Conservation (phyloP, 2,888 invertebrate genomes). For the Cheilosia impressa region DNA sequence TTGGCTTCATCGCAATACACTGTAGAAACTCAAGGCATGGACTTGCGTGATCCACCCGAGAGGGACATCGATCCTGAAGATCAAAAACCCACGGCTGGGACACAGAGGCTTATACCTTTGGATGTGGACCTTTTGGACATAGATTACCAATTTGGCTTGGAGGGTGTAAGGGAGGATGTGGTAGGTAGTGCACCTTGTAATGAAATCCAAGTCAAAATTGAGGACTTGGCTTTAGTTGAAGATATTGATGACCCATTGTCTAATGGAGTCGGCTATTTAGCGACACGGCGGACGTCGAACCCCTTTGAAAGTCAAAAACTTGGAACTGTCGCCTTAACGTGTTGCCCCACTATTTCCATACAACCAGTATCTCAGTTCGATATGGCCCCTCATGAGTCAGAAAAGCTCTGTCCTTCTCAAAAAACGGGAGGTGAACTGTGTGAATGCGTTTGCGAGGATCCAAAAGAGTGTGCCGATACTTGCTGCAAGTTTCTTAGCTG, state of each 20-base stretch:
- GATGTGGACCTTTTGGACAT: constrained; percentile 48
- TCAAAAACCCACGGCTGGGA: background rate
- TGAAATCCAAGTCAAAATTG: background rate
- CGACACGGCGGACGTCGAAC: background rate
- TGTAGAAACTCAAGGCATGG: background rate
- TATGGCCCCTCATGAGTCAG: no score
- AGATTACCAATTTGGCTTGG: constrained; percentile 11
- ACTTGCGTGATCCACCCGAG: constrained; percentile 47
- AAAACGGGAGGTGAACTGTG: background rate
- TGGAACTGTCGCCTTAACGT: no score
- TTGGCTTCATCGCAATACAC: background rate
- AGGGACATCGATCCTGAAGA: constrained; percentile 14
- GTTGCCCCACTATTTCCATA: no score
- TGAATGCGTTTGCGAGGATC: background rate
- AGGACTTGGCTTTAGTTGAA: background rate
- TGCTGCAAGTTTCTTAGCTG: background rate
- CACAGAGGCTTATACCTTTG: constrained; percentile 42
- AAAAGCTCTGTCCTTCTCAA: no score
- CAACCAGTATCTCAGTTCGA: no score
- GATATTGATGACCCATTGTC: no score
- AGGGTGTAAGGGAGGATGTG: background rate
- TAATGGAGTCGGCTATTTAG: background rate
- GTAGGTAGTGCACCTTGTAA: no score
- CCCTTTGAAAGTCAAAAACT: background rate
- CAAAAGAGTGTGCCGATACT: background rate